phyloP scores from a whole-genome alignment of 2,113 vertebrate genomes.

The Scytalopus superciliaris region DNA sequence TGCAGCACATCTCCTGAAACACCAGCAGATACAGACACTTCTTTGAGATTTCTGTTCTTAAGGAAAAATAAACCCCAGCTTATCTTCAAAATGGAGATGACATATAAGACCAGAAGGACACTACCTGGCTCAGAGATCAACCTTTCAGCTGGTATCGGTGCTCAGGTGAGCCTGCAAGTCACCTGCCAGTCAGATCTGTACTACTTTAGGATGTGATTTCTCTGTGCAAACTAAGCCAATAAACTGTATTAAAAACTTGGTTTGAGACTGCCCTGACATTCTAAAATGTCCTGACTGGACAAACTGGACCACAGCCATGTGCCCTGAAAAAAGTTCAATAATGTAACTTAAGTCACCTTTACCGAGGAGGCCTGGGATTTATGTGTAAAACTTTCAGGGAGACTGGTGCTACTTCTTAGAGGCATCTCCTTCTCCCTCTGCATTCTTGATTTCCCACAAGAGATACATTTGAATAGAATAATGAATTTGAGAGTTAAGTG shows the following conservation, averaged over 20 bases:
- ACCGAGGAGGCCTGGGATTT: not conserved
- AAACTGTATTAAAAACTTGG: not conserved
- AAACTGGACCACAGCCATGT: not conserved
- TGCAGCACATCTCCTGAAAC: not conserved
- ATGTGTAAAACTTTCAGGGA: not conserved
- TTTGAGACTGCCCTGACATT: not conserved
- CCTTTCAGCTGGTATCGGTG: rapidly evolving
- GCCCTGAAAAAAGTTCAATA: not conserved
- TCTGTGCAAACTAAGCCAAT: not conserved
- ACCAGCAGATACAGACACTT: not conserved
- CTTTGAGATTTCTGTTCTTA: not conserved
- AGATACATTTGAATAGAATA: not conserved
- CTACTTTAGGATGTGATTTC: not conserved
- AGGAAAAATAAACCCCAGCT: not conserved
- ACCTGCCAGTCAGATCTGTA: not conserved
- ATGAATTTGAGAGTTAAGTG: not conserved
- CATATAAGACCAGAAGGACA: not conserved
- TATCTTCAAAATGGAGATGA: not conserved
- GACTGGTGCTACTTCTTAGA: not conserved
- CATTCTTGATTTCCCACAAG: not conserved
- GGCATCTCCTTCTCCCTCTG: not conserved
- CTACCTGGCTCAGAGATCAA: not conserved
- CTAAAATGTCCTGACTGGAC: not conserved
- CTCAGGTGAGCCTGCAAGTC: not conserved
- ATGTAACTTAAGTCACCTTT: not conserved